Percentiles rank a stretch among this genome's conserved stretches.
phyloP scores from a whole-genome alignment of 2,888 invertebrate species.

The Neoascia interrupta region DNA sequence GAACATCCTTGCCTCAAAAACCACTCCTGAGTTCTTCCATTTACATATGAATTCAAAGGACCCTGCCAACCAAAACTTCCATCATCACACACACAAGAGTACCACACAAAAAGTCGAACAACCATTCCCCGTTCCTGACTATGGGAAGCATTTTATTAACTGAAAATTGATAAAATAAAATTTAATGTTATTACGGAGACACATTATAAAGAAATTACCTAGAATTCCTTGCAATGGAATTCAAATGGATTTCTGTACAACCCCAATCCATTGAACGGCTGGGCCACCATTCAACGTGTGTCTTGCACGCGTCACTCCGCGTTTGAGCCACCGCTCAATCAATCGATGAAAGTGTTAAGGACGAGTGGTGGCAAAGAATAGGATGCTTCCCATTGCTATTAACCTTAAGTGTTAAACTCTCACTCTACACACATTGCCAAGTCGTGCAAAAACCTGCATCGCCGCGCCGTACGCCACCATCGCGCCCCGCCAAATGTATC shows the following conservation, averaged over 20 bases:
- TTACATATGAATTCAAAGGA: not conserved
- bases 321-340: conserved; percentile 53
- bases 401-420: conserved; percentile 60
- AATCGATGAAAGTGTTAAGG: conserved; percentile 64
- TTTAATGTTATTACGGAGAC: conserved; percentile 61
- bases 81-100: not conserved
- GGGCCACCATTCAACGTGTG: not conserved
- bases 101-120: not conserved
- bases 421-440: not conserved
- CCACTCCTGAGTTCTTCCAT: not conserved
- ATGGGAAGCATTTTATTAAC: conserved; percentile 35
- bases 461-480: not conserved
- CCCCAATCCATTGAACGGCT: not conserved
- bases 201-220: conserved; percentile 46
- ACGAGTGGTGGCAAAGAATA: conserved; percentile 56
- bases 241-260: conserved; percentile 35
- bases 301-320: conserved; percentile 50
- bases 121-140: not conserved
- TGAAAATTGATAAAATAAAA: conserved; percentile 62
- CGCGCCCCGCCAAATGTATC: not conserved
- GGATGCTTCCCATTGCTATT: conserved; percentile 61
- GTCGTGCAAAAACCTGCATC: conserved; percentile 27
- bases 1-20: not conserved
- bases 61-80: not conserved
- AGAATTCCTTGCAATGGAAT: conserved; percentile 37